Conservation (phyloP, 2,113 vertebrate species). For the Sebastes fasciatus region DNA sequence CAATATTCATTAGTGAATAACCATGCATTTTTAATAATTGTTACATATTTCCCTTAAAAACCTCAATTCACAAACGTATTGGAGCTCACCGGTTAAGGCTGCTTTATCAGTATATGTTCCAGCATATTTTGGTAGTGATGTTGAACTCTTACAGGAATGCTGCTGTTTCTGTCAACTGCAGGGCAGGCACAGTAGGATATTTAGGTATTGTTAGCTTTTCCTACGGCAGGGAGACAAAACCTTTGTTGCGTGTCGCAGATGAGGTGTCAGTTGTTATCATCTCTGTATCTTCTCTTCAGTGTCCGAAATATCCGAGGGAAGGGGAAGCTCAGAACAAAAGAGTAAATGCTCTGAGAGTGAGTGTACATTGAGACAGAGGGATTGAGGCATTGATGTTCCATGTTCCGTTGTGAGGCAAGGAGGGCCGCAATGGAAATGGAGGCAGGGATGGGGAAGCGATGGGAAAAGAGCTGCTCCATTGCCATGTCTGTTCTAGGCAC, state of each 20-base stretch:
- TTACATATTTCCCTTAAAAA: no score
- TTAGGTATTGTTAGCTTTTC: background rate
- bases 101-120: background rate
- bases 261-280: background rate
- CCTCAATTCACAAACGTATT: background rate
- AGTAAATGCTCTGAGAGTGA: background rate
- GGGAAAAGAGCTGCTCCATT: background rate
- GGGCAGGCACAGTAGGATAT: background rate
- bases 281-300: background rate
- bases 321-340: background rate
- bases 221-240: background rate
- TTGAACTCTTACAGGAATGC: background rate
- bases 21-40: no score
- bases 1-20: no score
- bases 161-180: background rate
- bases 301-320: background rate
- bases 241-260: background rate
- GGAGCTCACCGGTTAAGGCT: background rate
- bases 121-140: background rate
- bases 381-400: background rate
- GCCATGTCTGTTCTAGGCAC: constrained; percentile 13
- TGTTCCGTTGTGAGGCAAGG: constrained; percentile 3
- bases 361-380: background rate
- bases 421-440: background rate
- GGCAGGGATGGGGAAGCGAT: background rate